A percentile compares a stretch with the other conserved stretches of the same genome.
Conservation (phyloP, 2,888 invertebrate species). For the Pandemis cinnamomeana region DNA sequence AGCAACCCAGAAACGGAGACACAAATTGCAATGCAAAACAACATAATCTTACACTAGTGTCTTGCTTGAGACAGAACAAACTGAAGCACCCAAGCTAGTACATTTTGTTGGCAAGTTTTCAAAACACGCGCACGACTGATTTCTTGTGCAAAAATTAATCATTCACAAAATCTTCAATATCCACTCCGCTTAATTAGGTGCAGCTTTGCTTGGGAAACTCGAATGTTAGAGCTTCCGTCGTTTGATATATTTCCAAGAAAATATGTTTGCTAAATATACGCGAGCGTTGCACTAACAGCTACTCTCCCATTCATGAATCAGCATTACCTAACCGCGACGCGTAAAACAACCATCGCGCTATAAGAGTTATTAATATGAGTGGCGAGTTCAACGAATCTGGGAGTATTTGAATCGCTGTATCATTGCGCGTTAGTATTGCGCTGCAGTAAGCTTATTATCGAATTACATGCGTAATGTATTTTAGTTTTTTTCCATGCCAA, state of each 20-base stretch:
- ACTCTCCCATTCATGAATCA: conserved; percentile 83
- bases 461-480: neutral
- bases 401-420: conserved; percentile 70
- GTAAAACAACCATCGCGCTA: conserved; percentile 77
- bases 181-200: conserved; percentile 46
- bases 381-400: conserved; percentile 80
- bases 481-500: neutral
- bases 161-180: conserved; percentile 40
- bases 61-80: neutral
- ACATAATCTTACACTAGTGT: neutral
- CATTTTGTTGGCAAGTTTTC: conserved; percentile 31
- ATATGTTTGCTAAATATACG: conserved; percentile 79
- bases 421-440: conserved; percentile 52
- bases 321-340: conserved; percentile 79
- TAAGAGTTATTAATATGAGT: conserved; percentile 81
- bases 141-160: conserved; percentile 35
- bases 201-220: conserved; percentile 60
- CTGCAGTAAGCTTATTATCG: conserved; percentile 4
- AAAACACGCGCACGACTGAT: conserved; percentile 20
- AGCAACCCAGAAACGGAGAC: neutral
- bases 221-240: conserved; percentile 73
- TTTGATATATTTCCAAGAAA: conserved; percentile 76
- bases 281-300: conserved; percentile 63
- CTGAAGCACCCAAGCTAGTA: conserved; percentile 6
- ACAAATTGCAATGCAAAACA: neutral